These are phyloP conservation scores for Herpetotheres cachinnans DNA, from an alignment of 2,113 vertebrate genomes.

Conservation along the genomic window DNA sequence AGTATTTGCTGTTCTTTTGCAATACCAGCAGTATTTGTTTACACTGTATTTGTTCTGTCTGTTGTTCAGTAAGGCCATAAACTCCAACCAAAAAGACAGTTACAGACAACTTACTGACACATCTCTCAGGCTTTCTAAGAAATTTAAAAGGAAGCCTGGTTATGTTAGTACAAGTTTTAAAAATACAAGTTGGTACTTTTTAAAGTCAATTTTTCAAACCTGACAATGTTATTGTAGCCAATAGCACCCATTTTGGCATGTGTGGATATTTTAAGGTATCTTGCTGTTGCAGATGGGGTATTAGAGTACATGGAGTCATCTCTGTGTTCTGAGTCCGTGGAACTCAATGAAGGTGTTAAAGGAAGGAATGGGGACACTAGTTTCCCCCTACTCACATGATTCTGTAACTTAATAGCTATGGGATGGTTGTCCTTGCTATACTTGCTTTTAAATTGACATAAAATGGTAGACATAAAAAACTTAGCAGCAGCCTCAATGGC, in stretches of 20 bases:
- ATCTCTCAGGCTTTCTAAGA: neutral
- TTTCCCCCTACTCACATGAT: neutral
- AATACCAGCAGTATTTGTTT: accelerated
- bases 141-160: neutral
- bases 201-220: neutral
- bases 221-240: neutral
- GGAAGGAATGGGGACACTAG: accelerated
- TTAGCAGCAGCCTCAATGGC: neutral
- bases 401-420: neutral
- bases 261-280: neutral
- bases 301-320: neutral
- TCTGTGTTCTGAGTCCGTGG: neutral
- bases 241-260: neutral
- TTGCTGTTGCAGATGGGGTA: neutral
- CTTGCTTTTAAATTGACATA: neutral
- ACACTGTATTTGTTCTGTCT: too few relatives aligned
- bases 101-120: neutral
- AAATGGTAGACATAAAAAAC: neutral
- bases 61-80: neutral
- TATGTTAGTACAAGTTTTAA: neutral
- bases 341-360: neutral
- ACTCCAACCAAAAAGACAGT: neutral
- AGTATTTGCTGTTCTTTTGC: neutral
- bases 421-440: neutral
- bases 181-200: neutral